Percentiles rank a stretch among this genome's conserved stretches.
Evolutionary conservation across 2,888 invertebrate genomes (phyloP).

Genomic region (Argyresthia goedartella): DNA sequence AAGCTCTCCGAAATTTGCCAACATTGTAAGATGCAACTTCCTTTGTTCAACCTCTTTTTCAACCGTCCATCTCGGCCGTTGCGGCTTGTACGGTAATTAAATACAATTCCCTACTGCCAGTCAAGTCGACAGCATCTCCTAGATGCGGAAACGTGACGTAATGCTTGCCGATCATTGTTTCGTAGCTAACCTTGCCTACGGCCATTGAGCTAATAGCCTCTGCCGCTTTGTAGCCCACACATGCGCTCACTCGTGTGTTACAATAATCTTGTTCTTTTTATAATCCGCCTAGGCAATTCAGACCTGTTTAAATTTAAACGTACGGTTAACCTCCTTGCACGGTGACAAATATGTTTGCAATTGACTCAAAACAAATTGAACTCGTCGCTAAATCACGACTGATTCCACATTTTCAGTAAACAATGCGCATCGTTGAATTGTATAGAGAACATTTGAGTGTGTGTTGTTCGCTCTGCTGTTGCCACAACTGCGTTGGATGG

Average conservation of each 20-base stretch:
- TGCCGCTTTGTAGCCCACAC: not conserved
- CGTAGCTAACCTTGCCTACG: slow-evolving; percentile 14
- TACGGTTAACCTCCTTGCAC: not conserved
- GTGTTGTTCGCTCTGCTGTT: slow-evolving; percentile 11
- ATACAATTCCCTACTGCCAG: not conserved
- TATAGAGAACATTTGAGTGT: slow-evolving; percentile 9
- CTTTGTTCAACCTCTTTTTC: not conserved
- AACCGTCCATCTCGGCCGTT: not conserved
- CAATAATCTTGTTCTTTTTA: too few relatives aligned
- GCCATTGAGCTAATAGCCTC: slow-evolving; percentile 13
- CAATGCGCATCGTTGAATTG: not conserved
- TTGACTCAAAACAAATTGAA: slow-evolving; percentile 19
- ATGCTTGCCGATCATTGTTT: slow-evolving; percentile 20
- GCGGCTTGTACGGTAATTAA: not conserved
- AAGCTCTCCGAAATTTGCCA: not conserved
- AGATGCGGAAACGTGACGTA: slow-evolving; percentile 17
- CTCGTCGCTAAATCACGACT: slow-evolving; percentile 16
- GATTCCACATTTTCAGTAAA: slow-evolving; percentile 4
- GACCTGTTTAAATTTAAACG: too few relatives aligned
- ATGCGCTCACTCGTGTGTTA: not conserved
- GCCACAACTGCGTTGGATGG: too few relatives aligned
- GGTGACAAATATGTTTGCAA: slow-evolving; percentile 21
- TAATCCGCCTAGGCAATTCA: too few relatives aligned
- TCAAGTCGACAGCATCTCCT: slow-evolving; percentile 1
- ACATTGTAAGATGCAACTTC: not conserved